Evolutionary conservation across 2,888 invertebrate species (phyloP).

Genomic region (Ormyrus nitidulus): DNA sequence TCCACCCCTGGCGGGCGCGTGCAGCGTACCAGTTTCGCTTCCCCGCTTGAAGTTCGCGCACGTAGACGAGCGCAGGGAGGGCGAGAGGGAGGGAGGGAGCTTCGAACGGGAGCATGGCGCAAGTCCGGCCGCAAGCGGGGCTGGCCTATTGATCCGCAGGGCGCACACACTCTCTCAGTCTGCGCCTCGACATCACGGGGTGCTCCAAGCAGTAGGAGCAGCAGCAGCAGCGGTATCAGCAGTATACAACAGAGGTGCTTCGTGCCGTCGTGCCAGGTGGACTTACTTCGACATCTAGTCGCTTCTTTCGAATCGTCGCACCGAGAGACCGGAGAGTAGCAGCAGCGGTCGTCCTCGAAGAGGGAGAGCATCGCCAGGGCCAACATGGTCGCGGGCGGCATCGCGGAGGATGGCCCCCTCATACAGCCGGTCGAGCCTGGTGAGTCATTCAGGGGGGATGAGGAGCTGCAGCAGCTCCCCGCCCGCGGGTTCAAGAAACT

Average conservation of each 20-base stretch:
- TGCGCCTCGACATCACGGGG: not conserved
- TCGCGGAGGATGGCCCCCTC: conserved; percentile 72
- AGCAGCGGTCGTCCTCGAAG: conserved; percentile 4
- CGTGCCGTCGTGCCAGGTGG: not conserved
- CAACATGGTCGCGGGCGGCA: conserved; percentile 67
- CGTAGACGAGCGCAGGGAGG: too few relatives aligned
- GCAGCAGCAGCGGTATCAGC: not conserved
- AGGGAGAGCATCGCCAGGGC: conserved; percentile 17
- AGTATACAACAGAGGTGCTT: not conserved
- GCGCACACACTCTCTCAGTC: not conserved
- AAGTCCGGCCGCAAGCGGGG: conserved; percentile 20
- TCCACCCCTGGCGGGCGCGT: too few relatives aligned
- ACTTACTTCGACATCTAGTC: not conserved
- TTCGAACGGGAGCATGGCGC: conserved; percentile 12
- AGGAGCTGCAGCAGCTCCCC: too few relatives aligned
- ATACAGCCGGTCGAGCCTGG: conserved; percentile 72
- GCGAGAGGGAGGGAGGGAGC: too few relatives aligned
- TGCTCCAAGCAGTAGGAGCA: not conserved
- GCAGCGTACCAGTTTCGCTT: too few relatives aligned
- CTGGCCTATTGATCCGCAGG: conserved; percentile 36
- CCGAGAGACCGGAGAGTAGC: not conserved
- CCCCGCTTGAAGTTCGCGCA: too few relatives aligned
- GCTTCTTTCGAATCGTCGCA: not conserved
- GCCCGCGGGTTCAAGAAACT: conserved; percentile 23
- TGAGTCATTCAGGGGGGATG: conserved; percentile 62